Base-by-base conservation (phyloP, 2,888 invertebrate species). In the Dermolepida albohirtum region DNA sequence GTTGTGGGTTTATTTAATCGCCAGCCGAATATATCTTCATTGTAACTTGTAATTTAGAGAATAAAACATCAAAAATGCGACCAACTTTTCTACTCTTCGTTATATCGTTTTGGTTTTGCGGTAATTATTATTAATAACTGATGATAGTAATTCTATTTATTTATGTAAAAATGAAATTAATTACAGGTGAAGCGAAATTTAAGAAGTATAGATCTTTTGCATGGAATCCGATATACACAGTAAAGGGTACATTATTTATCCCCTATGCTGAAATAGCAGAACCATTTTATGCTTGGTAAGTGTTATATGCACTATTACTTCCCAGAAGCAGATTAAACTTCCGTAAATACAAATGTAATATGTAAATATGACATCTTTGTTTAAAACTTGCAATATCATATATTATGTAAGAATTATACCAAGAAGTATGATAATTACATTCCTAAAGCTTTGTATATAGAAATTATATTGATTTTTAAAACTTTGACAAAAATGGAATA, bases 241-340 rank as follows among this genome's bases (percentile, higher is more conserved):
- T 92, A 0, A 91, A 90, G 78, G 96, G 95, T 2, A 86, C 90
- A 2, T 83, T 97, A 27, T 89, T 88, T 74, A 94, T 98, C 73
- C 97, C 98, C 0, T 98, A 97, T 84, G 97, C 97, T 0, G 97
- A 97, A 85, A 89, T 98, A 55, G 87, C 88, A 22, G 97, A 98
- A 81, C 96, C 97, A 0, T 96, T 98, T 80, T 91, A 89, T 78
- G 94, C 93, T 11, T 97, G 94, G 92, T 88, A 79, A 87, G 85
- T 79, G 16, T 72, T 63, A 66, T 41, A 6, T 50, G 40, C 22
- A 68, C 2, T 7, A 29, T 52, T 39, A 16, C 39, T 39, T 52
- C 29, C 40, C 63, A 29, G 57, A 57, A n/a, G 62, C 22, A 22
- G 22, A 4, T 22, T 22, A 2, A 22, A 22, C 22, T 2, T 22